phyloP scores from a whole-genome alignment of 2,797 vertebrate species.

The Perodicticus potto region DNA sequence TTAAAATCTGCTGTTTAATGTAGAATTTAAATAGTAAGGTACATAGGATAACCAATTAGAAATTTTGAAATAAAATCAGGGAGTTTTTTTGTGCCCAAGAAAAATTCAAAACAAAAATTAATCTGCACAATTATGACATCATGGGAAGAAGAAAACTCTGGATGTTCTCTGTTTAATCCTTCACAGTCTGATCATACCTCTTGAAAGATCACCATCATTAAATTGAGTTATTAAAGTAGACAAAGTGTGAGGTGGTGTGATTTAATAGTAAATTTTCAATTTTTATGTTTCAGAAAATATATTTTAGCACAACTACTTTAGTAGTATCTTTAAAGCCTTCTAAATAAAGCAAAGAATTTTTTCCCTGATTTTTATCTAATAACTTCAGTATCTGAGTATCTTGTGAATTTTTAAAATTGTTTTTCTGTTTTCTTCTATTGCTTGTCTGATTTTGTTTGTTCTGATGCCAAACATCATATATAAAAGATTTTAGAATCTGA shows the following conservation, averaged over 20 bases:
- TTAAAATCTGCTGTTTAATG: background rate
- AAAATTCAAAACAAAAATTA: background rate
- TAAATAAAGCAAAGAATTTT: background rate
- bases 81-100: conserved; percentile 13
- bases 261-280: background rate
- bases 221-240: background rate
- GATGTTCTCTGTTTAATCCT: background rate
- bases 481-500: background rate
- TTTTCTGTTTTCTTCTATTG: background rate
- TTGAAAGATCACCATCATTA: background rate
- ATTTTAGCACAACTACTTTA: background rate
- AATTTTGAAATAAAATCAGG: conserved; percentile 53
- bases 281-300: background rate
- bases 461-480: background rate
- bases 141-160: background rate
- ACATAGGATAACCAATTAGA: background rate
- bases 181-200: background rate
- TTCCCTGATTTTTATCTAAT: background rate
- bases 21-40: conserved; percentile 28
- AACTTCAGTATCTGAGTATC: background rate
- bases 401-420: background rate
- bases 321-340: background rate
- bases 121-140: background rate
- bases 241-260: background rate
- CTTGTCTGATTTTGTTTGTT: conserved; percentile 5